A percentile compares a stretch with the other conserved stretches of the same genome.
These are phyloP conservation scores for Thyatira batis DNA, from an alignment of 2,888 invertebrate species.

Conservation along the genomic window DNA sequence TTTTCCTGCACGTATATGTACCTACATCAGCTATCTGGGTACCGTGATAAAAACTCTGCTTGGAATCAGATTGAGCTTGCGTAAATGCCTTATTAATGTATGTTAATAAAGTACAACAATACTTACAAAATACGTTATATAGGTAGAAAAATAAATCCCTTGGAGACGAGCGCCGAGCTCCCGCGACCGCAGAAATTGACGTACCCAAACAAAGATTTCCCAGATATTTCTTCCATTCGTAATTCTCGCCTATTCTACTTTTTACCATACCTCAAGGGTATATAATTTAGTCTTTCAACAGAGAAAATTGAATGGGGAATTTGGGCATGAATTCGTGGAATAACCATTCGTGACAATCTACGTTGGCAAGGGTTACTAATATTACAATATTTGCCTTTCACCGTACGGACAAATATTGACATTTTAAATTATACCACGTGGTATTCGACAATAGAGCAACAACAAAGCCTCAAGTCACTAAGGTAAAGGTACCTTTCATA, in stretches of 20 bases:
- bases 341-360: conserved; percentile 16
- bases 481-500: background rate
- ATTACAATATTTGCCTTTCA: background rate
- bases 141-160: conserved; percentile 3
- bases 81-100: no score
- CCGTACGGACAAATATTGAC: background rate
- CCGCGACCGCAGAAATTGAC: conserved; percentile 13
- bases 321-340: conserved; percentile 19
- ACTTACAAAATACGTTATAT: background rate
- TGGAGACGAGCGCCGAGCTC: conserved; percentile 1
- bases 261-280: conserved; percentile 32
- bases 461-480: background rate
- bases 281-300: conserved; percentile 34
- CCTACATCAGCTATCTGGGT: no score
- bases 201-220: conserved; percentile 21
- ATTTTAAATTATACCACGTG: background rate
- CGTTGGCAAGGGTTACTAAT: background rate
- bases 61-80: no score
- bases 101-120: no score
- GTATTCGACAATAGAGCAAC: background rate
- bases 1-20: no score
- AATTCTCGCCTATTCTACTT: conserved; percentile 35
- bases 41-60: no score
- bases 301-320: conserved; percentile 36
- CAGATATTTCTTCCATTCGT: conserved; percentile 32